Percentiles rank a stretch among this genome's conserved stretches.
Conservation (phyloP, 2,888 invertebrate species). For the Actias luna region DNA sequence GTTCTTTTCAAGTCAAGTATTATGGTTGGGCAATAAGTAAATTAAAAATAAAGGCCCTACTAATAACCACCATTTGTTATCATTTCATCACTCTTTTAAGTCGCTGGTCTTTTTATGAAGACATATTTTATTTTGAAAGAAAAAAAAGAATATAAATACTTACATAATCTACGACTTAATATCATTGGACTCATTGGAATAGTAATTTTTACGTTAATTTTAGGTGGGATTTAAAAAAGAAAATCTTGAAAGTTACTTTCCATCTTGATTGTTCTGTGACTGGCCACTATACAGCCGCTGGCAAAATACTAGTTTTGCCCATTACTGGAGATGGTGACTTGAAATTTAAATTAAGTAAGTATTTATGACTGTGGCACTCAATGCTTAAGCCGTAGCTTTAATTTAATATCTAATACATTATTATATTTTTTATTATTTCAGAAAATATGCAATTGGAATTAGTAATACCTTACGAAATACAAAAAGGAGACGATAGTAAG, state of each 20-base stretch:
- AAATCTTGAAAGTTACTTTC: constrained; percentile 39
- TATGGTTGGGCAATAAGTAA: no score
- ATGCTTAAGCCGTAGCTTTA: background rate
- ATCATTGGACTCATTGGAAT: no score
- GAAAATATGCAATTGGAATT: constrained; percentile 34
- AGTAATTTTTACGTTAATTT: constrained; percentile 20
- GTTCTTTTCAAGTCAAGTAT: background rate
- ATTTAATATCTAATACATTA: background rate
- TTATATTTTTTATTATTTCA: constrained; percentile 21
- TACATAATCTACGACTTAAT: no score
- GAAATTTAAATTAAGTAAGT: constrained; percentile 43
- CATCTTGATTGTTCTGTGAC: constrained; percentile 39
- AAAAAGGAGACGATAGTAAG: constrained; percentile 37
- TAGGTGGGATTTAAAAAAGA: constrained; percentile 49
- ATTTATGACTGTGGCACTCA: background rate
- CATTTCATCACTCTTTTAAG: no score
- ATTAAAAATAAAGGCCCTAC: no score
- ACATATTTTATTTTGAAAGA: no score
- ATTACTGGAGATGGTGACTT: constrained; percentile 44
- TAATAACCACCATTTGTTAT: no score
- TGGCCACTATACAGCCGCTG: constrained; percentile 47
- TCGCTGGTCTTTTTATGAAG: no score
- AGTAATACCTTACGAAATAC: constrained; percentile 29
- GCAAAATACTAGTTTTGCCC: constrained; percentile 37
- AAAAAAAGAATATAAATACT: no score